Conservation (phyloP, 92 coral and sea anemone species). For the Phenganax marumi region DNA sequence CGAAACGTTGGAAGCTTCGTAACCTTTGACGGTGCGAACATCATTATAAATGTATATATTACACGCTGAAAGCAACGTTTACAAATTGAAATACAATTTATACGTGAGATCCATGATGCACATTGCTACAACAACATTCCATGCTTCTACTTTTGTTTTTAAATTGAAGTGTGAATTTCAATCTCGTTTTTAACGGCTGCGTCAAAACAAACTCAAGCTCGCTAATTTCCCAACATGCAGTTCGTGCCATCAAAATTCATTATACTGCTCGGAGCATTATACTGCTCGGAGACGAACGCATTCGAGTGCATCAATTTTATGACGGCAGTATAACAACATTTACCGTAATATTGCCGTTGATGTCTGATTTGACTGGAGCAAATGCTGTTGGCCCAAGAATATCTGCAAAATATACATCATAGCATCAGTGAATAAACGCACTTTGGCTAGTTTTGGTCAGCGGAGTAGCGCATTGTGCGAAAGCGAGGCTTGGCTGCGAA, state of each 20-base stretch:
- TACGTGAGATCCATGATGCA: too few species aligned
- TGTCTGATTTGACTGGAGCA: conserved; percentile 95
- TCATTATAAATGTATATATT: background rate
- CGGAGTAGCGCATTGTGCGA: background rate
- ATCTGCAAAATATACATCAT: conserved; percentile 41
- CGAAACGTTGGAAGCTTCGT: background rate
- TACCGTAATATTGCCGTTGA: conserved; percentile 94
- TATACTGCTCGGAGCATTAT: background rate
- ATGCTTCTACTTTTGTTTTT: too few species aligned
- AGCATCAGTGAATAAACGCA: too few species aligned
- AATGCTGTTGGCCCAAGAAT: conserved; percentile 87
- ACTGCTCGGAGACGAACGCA: background rate
- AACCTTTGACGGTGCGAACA: background rate
- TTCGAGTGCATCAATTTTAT: background rate
- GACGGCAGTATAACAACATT: background rate
- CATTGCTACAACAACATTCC: too few species aligned
- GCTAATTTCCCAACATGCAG: too few species aligned
- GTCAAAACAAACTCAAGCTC: background rate
- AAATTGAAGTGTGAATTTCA: too few species aligned
- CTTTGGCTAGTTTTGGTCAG: background rate
- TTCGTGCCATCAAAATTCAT: too few species aligned
- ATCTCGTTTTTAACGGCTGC: too few species aligned
- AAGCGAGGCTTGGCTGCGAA: too few species aligned
- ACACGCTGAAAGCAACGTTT: too few species aligned
- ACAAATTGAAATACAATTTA: too few species aligned